Percentiles rank a stretch among this genome's conserved stretches.
phyloP scores from a whole-genome alignment of 2,113 vertebrate genomes.

The Corythaeola cristata region DNA sequence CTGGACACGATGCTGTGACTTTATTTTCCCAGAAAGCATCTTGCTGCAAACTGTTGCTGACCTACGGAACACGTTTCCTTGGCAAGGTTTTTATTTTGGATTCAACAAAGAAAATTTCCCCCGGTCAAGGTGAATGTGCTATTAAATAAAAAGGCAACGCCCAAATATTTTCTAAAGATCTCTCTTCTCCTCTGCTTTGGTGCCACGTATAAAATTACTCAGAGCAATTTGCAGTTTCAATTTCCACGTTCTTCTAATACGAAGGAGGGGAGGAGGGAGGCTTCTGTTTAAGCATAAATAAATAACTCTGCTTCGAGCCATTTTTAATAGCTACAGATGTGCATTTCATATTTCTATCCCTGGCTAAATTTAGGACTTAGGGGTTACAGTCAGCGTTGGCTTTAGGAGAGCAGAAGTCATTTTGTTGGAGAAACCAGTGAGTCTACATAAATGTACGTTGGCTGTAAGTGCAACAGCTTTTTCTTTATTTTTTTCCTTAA shows the following conservation, averaged over 20 bases:
- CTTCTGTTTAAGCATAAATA: neutral
- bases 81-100: neutral
- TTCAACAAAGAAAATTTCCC: neutral
- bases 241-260: neutral
- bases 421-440: neutral
- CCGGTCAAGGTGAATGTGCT: rapidly evolving
- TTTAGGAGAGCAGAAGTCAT: neutral
- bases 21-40: neutral
- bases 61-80: neutral
- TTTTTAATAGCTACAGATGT: neutral
- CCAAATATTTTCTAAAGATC: neutral
- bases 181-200: neutral
- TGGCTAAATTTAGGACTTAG: neutral
- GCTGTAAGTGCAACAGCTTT: neutral
- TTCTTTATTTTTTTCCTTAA: neutral
- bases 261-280: too few species aligned
- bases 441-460: neutral
- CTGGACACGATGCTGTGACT: neutral
- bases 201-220: neutral
- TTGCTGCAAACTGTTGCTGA: neutral
- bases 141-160: neutral
- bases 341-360: neutral
- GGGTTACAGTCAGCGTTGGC: neutral
- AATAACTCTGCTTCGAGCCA: neutral
- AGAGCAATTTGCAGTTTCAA: neutral